Percentiles rank a stretch among this genome's conserved stretches.
Evolutionary conservation across 2,113 vertebrate species (phyloP).

Genomic region (Aspidoscelis tigris): DNA sequence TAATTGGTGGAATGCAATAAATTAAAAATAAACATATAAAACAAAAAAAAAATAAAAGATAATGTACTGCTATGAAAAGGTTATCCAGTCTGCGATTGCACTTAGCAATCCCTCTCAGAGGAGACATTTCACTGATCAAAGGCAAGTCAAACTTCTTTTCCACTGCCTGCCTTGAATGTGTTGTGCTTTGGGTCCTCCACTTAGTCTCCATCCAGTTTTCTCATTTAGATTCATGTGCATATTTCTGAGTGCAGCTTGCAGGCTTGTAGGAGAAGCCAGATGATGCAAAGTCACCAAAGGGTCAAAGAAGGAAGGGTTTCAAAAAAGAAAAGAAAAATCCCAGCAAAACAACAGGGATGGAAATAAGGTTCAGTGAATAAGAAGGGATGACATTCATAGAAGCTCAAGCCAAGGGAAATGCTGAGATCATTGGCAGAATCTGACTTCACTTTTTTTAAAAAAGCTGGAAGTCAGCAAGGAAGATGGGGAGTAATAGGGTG

Average conservation of each 20-base stretch:
- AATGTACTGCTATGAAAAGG: neutral
- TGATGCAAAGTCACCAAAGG: neutral
- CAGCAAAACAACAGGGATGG: neutral
- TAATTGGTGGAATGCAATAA: no score
- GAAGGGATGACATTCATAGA: neutral
- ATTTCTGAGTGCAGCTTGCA: slow-evolving; percentile 3
- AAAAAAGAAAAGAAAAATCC: neutral
- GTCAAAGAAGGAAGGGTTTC: neutral
- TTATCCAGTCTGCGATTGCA: neutral
- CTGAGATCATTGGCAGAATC: neutral
- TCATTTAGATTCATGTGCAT: neutral
- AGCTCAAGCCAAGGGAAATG: neutral
- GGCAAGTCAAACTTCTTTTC: neutral
- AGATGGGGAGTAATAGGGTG: neutral
- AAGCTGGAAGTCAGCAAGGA: slow-evolving; percentile 1
- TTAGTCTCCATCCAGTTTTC: neutral
- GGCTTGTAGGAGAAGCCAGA: slow-evolving; percentile 7
- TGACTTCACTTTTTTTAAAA: neutral
- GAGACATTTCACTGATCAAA: neutral
- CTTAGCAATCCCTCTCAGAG: neutral
- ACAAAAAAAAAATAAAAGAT: no score
- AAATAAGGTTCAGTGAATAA: neutral
- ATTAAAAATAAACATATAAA: no score
- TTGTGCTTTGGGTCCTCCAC: neutral
- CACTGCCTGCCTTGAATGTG: neutral